Conservation (phyloP, 1,140 invertebrate species). For the Anadara kagoshimensis region DNA sequence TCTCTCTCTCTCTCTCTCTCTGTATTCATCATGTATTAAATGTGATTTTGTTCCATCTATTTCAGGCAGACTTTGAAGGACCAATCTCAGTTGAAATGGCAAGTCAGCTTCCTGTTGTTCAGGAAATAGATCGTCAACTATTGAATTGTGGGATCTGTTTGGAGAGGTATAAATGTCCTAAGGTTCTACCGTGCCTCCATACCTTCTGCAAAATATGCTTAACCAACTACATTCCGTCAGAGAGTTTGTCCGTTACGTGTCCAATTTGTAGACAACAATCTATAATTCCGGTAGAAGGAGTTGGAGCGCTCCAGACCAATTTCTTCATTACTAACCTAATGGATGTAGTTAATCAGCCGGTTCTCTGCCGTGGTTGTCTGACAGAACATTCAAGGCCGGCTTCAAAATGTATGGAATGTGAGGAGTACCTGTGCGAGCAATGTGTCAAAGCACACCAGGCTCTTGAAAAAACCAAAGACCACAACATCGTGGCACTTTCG, state of each 20-base stretch:
- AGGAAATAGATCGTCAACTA: conserved; percentile 67
- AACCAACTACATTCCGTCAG: conserved; percentile 82
- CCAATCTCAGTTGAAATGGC: conserved; percentile 44
- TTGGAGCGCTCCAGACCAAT: conserved; percentile 75
- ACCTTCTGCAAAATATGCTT: conserved; percentile 94
- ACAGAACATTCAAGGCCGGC: conserved; percentile 52
- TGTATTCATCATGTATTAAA: background rate
- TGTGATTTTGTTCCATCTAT: conserved; percentile 17
- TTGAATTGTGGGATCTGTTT: conserved; percentile 77
- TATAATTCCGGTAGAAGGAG: conserved; percentile 77
- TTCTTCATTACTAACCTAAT: conserved; percentile 75
- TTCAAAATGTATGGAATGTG: conserved; percentile 71
- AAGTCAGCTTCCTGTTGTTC: conserved; percentile 49
- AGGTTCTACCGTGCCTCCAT: conserved; percentile 92
- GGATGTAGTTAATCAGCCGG: conserved; percentile 69
- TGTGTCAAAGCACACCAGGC: conserved; percentile 36
- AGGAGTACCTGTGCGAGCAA: conserved; percentile 68
- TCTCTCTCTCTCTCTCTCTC: no score
- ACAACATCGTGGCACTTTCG: conserved; percentile 24
- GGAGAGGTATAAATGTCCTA: conserved; percentile 84
- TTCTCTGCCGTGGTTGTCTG: conserved; percentile 62
- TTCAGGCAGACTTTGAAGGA: conserved; percentile 38
- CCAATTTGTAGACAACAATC: conserved; percentile 78
- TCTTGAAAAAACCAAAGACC: conserved; percentile 36
- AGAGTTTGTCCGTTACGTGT: conserved; percentile 79